Percentiles rank a stretch among this genome's conserved stretches.
Evolutionary conservation across 1,140 invertebrate species (phyloP).

Genomic region (Drosophila persimilis): DNA sequence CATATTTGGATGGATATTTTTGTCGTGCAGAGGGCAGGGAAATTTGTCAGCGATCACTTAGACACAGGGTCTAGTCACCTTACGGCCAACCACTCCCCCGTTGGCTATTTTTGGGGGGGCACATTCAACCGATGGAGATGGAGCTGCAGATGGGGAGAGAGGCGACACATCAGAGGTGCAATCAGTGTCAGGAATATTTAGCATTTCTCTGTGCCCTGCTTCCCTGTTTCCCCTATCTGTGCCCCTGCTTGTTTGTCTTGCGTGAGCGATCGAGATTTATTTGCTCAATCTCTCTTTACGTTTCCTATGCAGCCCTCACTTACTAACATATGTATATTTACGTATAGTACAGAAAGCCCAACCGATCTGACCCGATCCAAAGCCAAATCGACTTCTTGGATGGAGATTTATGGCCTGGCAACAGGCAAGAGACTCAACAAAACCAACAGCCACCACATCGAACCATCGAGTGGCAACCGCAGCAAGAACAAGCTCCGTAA

Average conservation of each 20-base stretch:
- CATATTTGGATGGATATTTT: slow-evolving; percentile 42
- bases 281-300: slow-evolving; percentile 31
- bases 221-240: not conserved
- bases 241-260: slow-evolving; percentile 24
- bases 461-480: slow-evolving; percentile 18
- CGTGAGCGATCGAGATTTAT: slow-evolving; percentile 54
- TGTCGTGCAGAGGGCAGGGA: slow-evolving; percentile 19
- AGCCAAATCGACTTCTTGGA: slow-evolving; percentile 34
- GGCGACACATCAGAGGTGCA: slow-evolving; percentile 31
- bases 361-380: no score
- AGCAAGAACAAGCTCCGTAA: slow-evolving; percentile 9
- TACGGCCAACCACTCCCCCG: not conserved
- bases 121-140: not conserved
- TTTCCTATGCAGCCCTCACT: slow-evolving; percentile 13
- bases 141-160: no score
- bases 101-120: slow-evolving; percentile 23
- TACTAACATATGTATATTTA: no score
- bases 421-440: slow-evolving; percentile 30
- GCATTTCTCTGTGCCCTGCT: slow-evolving; percentile 21
- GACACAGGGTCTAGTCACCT: no score
- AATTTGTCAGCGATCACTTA: slow-evolving; percentile 34
- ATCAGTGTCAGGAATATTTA: slow-evolving; percentile 71
- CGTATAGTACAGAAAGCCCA: no score
- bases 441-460: slow-evolving; percentile 17
- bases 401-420: slow-evolving; percentile 57